phyloP scores from a whole-genome alignment of 2,113 vertebrate genomes.

The Campylorhamphus procurvoides region DNA sequence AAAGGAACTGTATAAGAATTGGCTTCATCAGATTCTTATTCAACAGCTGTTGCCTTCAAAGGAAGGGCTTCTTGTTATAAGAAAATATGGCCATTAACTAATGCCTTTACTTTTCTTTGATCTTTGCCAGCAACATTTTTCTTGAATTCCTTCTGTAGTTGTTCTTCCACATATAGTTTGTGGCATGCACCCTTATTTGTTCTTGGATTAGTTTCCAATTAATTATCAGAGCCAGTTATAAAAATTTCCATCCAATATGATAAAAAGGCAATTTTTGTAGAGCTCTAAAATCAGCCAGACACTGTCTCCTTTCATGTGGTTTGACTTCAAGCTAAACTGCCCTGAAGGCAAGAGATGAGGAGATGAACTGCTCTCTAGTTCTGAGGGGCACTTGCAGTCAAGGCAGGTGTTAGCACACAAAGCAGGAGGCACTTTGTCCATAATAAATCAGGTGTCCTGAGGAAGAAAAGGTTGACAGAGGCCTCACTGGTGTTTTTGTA shows the following conservation, averaged over 20 bases:
- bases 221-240: conserved; percentile 11
- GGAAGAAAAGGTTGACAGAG: neutral
- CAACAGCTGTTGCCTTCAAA: conserved; percentile 54
- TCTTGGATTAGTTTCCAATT: conserved; percentile 51
- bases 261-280: neutral
- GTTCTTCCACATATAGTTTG: neutral
- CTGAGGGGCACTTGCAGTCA: neutral
- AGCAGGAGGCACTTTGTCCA: conserved; percentile 71
- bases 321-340: conserved; percentile 53
- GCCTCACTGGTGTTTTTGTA: conserved; percentile 13
- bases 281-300: conserved; percentile 40
- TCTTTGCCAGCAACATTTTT: conserved; percentile 20
- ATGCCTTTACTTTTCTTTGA: conserved; percentile 55
- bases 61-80: neutral
- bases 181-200: conserved; percentile 3
- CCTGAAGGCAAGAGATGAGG: conserved; percentile 57
- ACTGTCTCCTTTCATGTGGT: conserved; percentile 57
- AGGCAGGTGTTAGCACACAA: conserved; percentile 26
- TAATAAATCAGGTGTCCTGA: conserved; percentile 71
- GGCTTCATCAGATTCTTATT: neutral
- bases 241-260: neutral
- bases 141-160: neutral
- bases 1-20: neutral
- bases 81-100: conserved; percentile 26
- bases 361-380: conserved; percentile 17